Evolutionary conservation across 2,888 invertebrate genomes (phyloP), one percentile per base, ranked within the genome.

Genomic region (Netelia fuscicornis): DNA sequence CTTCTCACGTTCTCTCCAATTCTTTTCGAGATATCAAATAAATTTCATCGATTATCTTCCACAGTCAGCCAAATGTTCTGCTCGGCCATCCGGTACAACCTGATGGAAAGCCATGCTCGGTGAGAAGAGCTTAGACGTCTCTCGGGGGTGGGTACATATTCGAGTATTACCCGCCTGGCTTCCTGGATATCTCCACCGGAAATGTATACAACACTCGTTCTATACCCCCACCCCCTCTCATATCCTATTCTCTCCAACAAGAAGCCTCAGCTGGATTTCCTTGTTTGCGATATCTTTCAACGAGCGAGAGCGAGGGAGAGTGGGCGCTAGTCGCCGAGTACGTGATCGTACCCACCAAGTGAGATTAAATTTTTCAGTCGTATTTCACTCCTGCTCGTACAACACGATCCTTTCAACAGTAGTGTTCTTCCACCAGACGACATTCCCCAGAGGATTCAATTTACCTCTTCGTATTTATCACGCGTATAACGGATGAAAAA

Each of bases 341-440:
- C 84, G 77, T 74, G 84, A 81, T 68, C 62, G 11, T 76, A 60
- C 44, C 37, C 23, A 68, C 23, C 42, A 10, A 68, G 62, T 30
- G 48, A 81, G 81, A 84, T 84, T 78, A 78, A 65, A 76, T 83
- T 80, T 80, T 83, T 76, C 56, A 64, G 64, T 80, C 71, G 78
- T 54, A 60, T 67, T 56, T 71, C 42, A 37, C 56, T 44, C 65
- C 17, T 0, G 56, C 30, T 64, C 72, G n/a, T 71, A 76, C 52
- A 56, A 25, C 65, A 56, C 48, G 48, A 48, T 48, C 48, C 13
- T 48, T 48, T 48, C 48, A 30, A 37, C 37, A 62, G 13, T 48
- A 48, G 48, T 71, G 44, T 64, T 30, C 64, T 44, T 54, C 62
- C 20, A 48, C 54, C 37, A 20, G 30, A 58, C 44, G 23, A 65